Evolutionary conservation across 2,113 vertebrate genomes (phyloP), one percentile per base, ranked within the genome.

Genomic region (Athene noctua): DNA sequence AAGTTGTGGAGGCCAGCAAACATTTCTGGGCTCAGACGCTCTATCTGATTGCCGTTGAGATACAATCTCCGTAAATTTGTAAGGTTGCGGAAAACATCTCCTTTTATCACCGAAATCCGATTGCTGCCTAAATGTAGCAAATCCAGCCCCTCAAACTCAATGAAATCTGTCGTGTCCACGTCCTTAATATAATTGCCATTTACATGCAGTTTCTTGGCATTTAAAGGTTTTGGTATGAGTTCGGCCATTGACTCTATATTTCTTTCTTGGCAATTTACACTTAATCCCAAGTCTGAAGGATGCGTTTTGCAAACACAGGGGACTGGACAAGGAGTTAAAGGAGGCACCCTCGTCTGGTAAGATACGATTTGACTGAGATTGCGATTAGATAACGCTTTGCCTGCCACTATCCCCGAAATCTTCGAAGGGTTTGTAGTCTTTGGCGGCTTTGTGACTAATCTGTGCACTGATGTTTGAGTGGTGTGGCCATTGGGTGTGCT

Each of bases 61-160:
- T 99, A 99, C 78, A 99, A 98, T 92, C 99, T 98, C 92, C 99
- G 98, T 71, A 99, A 97, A 95, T 99, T 99, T 38, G 99, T 99
- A 74, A 99, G 98, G 97, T 99, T 99, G 91, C 98, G 97, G 97
- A 99, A 99, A 82, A 99, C 99, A 8, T 99, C 98, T 96, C 98
- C 99, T 92, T 98, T 99, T 92, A 99, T 98, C 3, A 63, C 94
- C 9, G 98, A 97, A 59, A 99, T 99, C 96, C 99, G 99, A 97
- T 99, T 99, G 97, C 99, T 99, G 71, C 99, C 99, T 88, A 99
- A 98, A 93, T 99, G 99, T 6, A 99, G 98, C 90, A 99, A 97
- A 98, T 99, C 99, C 96, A 99, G 98, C 59, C 99, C 99, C 94
- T 99, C 99, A 63, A 99, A 99, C 15, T 99, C 99, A 6, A 97